Evolutionary conservation across 2,797 vertebrate species (phyloP), one percentile per base, ranked within the genome.

Genomic region (Urophycis tenuis): DNA sequence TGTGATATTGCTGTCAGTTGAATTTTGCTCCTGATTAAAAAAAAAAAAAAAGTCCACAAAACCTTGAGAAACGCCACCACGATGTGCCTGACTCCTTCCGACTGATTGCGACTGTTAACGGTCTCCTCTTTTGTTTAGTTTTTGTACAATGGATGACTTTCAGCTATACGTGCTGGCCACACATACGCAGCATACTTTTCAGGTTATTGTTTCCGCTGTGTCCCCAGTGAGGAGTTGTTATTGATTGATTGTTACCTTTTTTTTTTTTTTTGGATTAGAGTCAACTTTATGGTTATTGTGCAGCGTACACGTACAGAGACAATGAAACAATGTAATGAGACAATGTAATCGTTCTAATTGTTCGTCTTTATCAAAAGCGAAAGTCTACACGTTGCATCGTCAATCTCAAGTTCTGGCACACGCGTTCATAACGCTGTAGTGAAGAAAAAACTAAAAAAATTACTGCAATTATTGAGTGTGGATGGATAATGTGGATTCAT

Each of bases 1-100:
- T 70, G 35, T 70, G 64, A 75, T 75, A 70, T 31, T 36, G 64
- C 67, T 49, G 75, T 71, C 36, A 45, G 75, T 32, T 39, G 41
- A 15, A 71, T 76, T 71, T 30, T 33, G 6, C 53, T 60, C 53
- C 39, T 15, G 34, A 71, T 29, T 71, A 71, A 33, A 30, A 32
- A 45, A 25, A 32, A 36, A 36, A 49, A 60, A 60, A 60, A 60
- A 53, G 45, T 25, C 10, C 7, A 60, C 8, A 19, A 60, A 60
- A 60, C 45, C 45, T n/a, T 60, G 22, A 19, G n/a, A 25, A 60
- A 25, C 1, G 19, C 4, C 45, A 60, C 9, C 9, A 53, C 8
- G 17, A 53, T 19, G 5, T 7, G 19, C 45, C 2, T 53, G 45
- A 53, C 45, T 53, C 45, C 17, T 25, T 60, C 53, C 53, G 7